Evolutionary conservation across 2,113 vertebrate species (phyloP).

Genomic region (Stomatorhinus ivindoensis): DNA sequence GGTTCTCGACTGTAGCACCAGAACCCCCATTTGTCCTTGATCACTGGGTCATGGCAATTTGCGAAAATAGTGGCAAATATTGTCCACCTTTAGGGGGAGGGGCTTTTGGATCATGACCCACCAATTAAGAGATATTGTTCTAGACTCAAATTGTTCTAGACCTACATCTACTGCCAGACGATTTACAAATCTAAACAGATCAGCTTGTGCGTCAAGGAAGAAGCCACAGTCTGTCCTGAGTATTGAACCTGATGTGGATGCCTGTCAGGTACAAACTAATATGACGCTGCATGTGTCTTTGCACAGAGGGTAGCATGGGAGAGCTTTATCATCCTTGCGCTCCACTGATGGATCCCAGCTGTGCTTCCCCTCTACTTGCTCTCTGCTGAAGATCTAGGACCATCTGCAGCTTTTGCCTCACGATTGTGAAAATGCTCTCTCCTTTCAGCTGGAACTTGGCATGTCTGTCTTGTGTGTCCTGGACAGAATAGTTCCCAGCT

Average conservation of each 20-base stretch:
- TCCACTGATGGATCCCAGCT: neutral
- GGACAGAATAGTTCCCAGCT: neutral
- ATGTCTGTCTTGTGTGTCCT: neutral
- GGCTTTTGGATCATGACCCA: neutral
- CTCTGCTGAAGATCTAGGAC: neutral
- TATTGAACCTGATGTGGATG: neutral
- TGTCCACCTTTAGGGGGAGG: neutral
- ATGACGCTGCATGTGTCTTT: neutral
- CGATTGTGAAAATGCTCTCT: neutral
- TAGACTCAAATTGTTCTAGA: neutral
- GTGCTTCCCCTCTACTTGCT: neutral
- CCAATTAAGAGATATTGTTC: neutral
- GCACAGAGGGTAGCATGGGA: neutral
- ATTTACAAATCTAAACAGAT: neutral
- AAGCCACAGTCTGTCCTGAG: neutral
- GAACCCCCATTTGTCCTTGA: neutral
- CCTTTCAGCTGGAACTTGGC: neutral
- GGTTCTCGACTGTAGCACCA: neutral
- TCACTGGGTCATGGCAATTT: neutral
- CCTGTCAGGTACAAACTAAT: neutral
- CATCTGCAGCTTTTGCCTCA: neutral
- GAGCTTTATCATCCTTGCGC: neutral
- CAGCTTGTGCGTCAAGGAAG: neutral
- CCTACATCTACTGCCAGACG: neutral
- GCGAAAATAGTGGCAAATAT: neutral